A percentile compares a stretch with the other conserved stretches of the same genome.
phyloP scores from a whole-genome alignment of 2,113 vertebrate genomes.

The Eleginops maclovinus region DNA sequence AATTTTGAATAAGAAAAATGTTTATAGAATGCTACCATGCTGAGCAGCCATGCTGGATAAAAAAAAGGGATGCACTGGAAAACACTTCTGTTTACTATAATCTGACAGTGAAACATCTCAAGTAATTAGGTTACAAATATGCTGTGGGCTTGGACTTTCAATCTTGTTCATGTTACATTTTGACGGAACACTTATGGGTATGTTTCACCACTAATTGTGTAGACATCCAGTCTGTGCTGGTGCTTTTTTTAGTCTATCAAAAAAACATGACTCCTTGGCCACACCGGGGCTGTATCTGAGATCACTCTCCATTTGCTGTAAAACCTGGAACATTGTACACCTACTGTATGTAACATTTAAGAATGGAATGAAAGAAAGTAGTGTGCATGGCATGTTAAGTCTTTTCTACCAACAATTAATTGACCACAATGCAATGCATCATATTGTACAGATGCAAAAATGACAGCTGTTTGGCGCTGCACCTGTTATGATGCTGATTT shows the following conservation, averaged over 20 bases:
- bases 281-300: conserved; percentile 10
- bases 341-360: background rate
- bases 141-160: conserved; percentile 44
- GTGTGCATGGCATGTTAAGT: background rate
- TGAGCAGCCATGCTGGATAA: conserved; percentile 62
- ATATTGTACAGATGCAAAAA: background rate
- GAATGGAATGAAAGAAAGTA: background rate
- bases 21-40: conserved; percentile 32
- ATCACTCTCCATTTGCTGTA: background rate
- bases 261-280: conserved; percentile 19
- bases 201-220: conserved; percentile 50
- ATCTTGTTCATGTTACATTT: conserved; percentile 47
- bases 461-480: background rate
- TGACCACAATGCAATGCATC: background rate
- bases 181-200: conserved; percentile 46
- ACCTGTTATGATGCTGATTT: background rate
- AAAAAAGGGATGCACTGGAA: conserved; percentile 73
- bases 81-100: conserved; percentile 58
- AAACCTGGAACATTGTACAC: background rate
- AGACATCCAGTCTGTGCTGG: conserved; percentile 40
- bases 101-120: conserved; percentile 44
- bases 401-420: background rate
- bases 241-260: conserved; percentile 26
- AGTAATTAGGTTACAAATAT: conserved; percentile 41
- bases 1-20: conserved; percentile 37